phyloP scores from a whole-genome alignment of 2,888 invertebrate genomes.

The Tachina fera region DNA sequence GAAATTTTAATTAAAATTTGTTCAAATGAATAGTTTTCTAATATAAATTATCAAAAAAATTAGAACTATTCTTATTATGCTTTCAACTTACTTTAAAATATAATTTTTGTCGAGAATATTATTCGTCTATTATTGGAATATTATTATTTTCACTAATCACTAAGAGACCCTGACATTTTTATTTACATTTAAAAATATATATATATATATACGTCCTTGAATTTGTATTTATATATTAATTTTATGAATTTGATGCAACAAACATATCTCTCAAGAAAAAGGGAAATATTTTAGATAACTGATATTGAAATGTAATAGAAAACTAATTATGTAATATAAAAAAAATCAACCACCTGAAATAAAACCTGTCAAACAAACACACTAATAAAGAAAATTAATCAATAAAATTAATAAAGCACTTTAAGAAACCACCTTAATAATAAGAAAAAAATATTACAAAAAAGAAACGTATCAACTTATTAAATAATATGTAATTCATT shows the following conservation, averaged over 20 bases:
- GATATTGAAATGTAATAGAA: conserved; percentile 6
- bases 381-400: conserved; percentile 11
- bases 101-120: too few species aligned
- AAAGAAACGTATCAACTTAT: conserved; percentile 29
- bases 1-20: too few species aligned
- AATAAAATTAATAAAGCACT: conserved; percentile 46
- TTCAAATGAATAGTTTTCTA: too few species aligned
- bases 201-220: background rate
- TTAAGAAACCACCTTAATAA: conserved; percentile 64
- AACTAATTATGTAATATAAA: background rate
- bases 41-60: too few species aligned
- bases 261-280: conserved; percentile 44
- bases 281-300: conserved; percentile 44
- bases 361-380: conserved; percentile 26
- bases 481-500: conserved; percentile 4
- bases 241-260: background rate
- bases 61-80: too few species aligned
- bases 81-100: too few species aligned
- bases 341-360: conserved; percentile 39
- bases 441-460: background rate
- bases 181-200: background rate
- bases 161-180: background rate
- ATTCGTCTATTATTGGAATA: too few species aligned
- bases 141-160: too few species aligned
- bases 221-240: conserved; percentile 14